phyloP scores from a whole-genome alignment of 2,113 vertebrate species.

The Ctenomys sociabilis region DNA sequence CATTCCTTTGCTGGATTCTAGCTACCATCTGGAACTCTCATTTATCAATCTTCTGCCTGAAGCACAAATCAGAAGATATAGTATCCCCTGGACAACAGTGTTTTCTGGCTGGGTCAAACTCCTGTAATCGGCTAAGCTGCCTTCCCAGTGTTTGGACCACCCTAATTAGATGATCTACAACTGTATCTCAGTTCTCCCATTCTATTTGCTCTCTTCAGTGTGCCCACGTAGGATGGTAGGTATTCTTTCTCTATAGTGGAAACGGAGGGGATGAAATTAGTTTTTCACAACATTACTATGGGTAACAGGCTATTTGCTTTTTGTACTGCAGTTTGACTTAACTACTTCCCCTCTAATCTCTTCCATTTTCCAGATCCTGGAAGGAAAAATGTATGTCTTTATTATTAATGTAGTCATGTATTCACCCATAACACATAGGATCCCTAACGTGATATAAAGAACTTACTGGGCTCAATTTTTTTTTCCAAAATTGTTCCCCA shows the following conservation, averaged over 20 bases:
- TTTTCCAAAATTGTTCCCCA: neutral
- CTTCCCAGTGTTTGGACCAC: neutral
- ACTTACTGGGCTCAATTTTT: neutral
- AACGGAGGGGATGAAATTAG: neutral
- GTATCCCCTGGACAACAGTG: neutral
- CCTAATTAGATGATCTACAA: neutral
- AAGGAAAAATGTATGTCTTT: neutral
- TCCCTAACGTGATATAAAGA: constrained; percentile 1
- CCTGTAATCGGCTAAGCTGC: neutral
- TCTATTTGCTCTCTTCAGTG: neutral
- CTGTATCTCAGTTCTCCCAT: neutral
- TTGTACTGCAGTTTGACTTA: constrained; percentile 31
- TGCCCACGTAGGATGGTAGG: neutral
- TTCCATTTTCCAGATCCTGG: neutral
- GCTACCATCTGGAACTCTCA: neutral
- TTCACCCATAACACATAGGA: neutral
- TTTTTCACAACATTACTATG: constrained; percentile 20
- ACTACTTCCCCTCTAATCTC: neutral
- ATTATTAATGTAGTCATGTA: neutral
- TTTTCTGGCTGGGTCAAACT: neutral
- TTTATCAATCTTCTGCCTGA: neutral
- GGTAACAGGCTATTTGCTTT: constrained; percentile 2
- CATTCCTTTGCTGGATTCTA: neutral
- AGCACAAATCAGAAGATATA: neutral
- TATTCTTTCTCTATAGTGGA: constrained; percentile 4